Evolutionary conservation across 2,797 vertebrate genomes (phyloP).

Genomic region (Gymnothorax javanicus): DNA sequence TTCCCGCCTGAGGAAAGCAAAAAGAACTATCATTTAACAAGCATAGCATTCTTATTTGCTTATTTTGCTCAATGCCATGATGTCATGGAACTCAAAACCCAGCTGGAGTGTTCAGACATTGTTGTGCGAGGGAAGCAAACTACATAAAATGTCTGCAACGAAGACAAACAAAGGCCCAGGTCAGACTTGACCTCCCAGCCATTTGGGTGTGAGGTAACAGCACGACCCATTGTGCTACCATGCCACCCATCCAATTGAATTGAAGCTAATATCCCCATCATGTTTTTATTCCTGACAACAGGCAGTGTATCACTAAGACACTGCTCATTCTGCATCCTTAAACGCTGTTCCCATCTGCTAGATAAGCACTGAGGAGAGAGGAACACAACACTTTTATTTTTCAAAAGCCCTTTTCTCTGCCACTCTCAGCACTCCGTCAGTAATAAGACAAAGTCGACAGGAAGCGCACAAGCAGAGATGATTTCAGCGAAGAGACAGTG

Average conservation of each 20-base stretch:
- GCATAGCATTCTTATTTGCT: too few relatives aligned
- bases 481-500: neutral
- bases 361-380: neutral
- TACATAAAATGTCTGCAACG: too few relatives aligned
- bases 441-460: conserved; percentile 11
- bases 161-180: too few relatives aligned
- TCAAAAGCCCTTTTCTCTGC: conserved; percentile 17
- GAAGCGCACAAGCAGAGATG: neutral
- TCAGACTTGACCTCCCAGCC: too few relatives aligned
- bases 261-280: neutral
- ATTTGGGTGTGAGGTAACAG: too few relatives aligned
- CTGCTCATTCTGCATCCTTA: neutral
- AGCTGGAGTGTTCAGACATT: too few relatives aligned
- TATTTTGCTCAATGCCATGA: too few relatives aligned
- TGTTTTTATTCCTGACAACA: neutral
- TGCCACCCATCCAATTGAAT: neutral
- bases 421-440: neutral
- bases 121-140: too few relatives aligned
- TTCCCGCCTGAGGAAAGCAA: too few relatives aligned
- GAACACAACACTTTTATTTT: neutral
- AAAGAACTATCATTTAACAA: too few relatives aligned
- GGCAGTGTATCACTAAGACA: neutral
- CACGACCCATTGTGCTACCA: too few relatives aligned
- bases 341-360: conserved; percentile 8
- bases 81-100: too few relatives aligned